These are phyloP conservation scores for Hofmannophila pseudospretella DNA, from an alignment of 2,888 invertebrate genomes.

Conservation along the genomic window DNA sequence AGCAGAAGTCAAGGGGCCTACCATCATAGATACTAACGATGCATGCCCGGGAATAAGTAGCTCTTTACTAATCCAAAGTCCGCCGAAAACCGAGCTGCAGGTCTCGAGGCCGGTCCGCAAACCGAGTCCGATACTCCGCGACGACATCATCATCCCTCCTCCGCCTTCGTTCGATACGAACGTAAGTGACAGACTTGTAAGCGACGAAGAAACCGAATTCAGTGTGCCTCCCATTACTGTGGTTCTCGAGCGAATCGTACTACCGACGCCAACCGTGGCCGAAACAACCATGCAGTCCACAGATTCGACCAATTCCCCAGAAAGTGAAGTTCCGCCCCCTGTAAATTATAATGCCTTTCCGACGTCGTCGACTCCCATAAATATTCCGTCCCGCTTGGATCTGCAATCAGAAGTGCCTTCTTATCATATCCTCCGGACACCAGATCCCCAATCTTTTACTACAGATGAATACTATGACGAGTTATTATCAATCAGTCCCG, in stretches of 20 bases:
- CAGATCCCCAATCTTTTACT: constrained; percentile 35
- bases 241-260: constrained; percentile 56
- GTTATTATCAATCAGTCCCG: constrained; percentile 51
- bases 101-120: constrained; percentile 45
- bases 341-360: constrained; percentile 69
- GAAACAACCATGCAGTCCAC: constrained; percentile 71
- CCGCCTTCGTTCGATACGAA: constrained; percentile 68
- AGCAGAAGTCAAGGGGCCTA: constrained; percentile 29
- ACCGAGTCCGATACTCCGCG: constrained; percentile 54
- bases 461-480: constrained; percentile 49
- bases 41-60: constrained; percentile 58
- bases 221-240: constrained; percentile 55
- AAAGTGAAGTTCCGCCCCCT: constrained; percentile 62
- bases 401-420: constrained; percentile 55
- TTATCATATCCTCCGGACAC: constrained; percentile 50
- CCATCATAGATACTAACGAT: constrained; percentile 58
- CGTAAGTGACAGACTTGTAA: constrained; percentile 54
- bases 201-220: constrained; percentile 37
- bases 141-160: constrained; percentile 70
- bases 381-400: constrained; percentile 23
- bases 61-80: constrained; percentile 63
- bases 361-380: constrained; percentile 13
- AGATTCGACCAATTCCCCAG: constrained; percentile 59
- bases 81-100: constrained; percentile 42
- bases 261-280: constrained; percentile 57